Evolutionary conservation across 2,113 vertebrate species (phyloP), one percentile per base, ranked within the genome.

Genomic region (Pontoporia blainvillei): DNA sequence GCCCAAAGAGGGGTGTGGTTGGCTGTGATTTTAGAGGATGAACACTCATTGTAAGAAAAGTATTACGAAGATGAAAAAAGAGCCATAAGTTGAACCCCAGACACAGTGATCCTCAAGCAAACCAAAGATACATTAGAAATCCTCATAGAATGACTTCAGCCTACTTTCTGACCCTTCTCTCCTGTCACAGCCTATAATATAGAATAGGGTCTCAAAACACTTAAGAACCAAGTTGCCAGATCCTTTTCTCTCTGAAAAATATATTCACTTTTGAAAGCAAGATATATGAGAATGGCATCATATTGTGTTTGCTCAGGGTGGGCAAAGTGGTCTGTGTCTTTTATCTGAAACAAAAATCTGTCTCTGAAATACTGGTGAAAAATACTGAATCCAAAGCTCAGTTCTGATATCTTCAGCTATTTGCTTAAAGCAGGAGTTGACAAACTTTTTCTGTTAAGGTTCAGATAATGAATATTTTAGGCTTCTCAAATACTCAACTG

Each of bases 61-160:
- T 6, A 15, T 29, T 6, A n/a, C 5, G n/a, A 29, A n/a, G 49
- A 54, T 39, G 5, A 67, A 34, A 39, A 39, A 20, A 39, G 39
- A 8, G 5, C 5, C 27, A 1, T 4, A n/a, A 15, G 17, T 36
- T 34, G 36, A 86, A 57, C 14, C 27, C 1, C 4, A 76, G 49
- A 52, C 10, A 18, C 10, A 29, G 21, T 0, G 1, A 13, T 34
- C n/a, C 25, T 54, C 61, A 46, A 85, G 44, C 3, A n/a, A 66
- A 8, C 8, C n/a, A 23, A 6, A 21, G n/a, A 9, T 93, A 5
- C 39, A 9, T 41, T 36, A 18, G 36, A 86, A 29, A 6, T 6
- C 12, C 20, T 67, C 27, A 3, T 11, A 8, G 0, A 1, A 9
- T 11, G 27, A 9, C 7, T 14, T 57, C 3, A 5, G 34, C 27